Evolutionary conservation across 92 coral and sea anemone species (phyloP), one percentile per base, ranked within the genome.

Genomic region (Isaurus tuberculatus): DNA sequence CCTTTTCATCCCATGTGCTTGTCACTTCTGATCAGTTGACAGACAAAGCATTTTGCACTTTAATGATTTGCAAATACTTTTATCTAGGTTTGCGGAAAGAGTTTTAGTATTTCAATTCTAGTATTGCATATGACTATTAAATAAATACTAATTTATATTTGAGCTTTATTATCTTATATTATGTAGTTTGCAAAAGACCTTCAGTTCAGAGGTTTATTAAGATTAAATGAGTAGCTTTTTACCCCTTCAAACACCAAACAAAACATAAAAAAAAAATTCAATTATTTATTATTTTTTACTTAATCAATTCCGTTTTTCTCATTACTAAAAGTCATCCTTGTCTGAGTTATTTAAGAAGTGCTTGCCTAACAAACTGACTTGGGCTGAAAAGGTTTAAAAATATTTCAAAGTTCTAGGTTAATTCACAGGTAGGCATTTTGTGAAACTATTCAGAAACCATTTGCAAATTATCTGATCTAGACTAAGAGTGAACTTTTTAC

Each of bases 401-500:
- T 4, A n/a, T 15, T 15, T 17, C 9, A 22, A 3, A 55, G 63
- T 19, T 55, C 22, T 19, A n/a, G n/a, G 8, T 3, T 55, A 20
- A 55, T n/a, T 2, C n/a, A 17, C 20, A 5, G 60, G 60, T 51
- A 40, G 11, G 7, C 46, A 55, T 55, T 55, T 51, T 55, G 63
- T 55, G 63, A 55, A 55, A n/a, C 27, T 55, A n/a, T 19, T 22
- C 63, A 55, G 26, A 40, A 40, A 40, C 46, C 11, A 13, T 55
- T 17, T 4, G 63, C 26, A 8, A 55, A 51, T 19, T 55, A 55
- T 55, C 63, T 55, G 63, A 55, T 55, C 23, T 55, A 55, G 63
- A 55, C 6, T n/a, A 55, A 55, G 22, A 55, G 63, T 55, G 63
- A 55, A 55, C 63, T 55, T 55, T 53, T 55, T 55, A 19, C 63